Evolutionary conservation across 2,797 vertebrate genomes (phyloP).

Genomic region (Sphaeramia orbicularis): DNA sequence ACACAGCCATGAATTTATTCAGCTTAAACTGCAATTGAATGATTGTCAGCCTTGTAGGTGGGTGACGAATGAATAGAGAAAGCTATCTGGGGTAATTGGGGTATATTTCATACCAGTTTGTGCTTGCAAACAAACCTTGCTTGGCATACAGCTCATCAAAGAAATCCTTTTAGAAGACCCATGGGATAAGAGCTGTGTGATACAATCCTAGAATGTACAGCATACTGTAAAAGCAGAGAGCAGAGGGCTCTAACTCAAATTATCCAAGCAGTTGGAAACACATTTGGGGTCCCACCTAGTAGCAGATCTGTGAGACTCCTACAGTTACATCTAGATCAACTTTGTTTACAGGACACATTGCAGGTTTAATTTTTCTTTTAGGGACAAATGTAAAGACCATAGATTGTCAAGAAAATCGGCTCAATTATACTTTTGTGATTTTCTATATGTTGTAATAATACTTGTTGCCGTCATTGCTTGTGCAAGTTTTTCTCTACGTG

Average conservation of each 20-base stretch:
- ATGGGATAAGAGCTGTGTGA: slow-evolving; percentile 11
- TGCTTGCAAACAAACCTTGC: background rate
- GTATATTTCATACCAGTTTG: background rate
- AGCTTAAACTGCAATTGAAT: no score
- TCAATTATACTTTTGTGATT: background rate
- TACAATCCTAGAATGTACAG: slow-evolving; percentile 29
- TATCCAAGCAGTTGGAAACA: background rate
- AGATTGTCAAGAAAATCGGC: no score
- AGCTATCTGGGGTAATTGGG: background rate
- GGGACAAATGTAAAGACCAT: no score
- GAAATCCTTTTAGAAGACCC: slow-evolving; percentile 8
- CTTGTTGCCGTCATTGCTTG: no score
- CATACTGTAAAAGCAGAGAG: slow-evolving; percentile 5
- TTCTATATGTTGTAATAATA: background rate
- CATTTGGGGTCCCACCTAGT: background rate
- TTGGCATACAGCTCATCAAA: slow-evolving; percentile 8
- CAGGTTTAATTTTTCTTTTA: slow-evolving; percentile 4
- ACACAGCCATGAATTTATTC: background rate
- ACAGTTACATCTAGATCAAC: slow-evolving; percentile 53
- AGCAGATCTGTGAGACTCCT: slow-evolving; percentile 6
- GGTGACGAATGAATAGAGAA: background rate
- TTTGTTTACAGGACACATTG: slow-evolving; percentile 43
- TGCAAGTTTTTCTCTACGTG: no score
- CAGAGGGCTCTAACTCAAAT: slow-evolving; percentile 37
- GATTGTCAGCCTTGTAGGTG: background rate